Evolutionary conservation across 2,797 vertebrate species (phyloP), one percentile per base, ranked within the genome.

Genomic region (Aulostomus chinensis): DNA sequence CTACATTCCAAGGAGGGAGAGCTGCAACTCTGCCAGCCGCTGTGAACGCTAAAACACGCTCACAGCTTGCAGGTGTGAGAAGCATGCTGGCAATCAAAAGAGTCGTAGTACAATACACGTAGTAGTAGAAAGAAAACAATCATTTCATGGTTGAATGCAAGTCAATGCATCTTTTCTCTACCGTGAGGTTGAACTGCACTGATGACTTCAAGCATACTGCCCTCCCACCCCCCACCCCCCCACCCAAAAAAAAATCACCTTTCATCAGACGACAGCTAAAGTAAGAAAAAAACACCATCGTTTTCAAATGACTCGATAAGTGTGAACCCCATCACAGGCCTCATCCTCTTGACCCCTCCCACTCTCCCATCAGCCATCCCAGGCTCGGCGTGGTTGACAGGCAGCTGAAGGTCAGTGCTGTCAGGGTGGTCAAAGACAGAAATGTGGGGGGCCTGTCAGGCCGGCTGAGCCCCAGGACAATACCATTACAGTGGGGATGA

Each of bases 401-500:
- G 71, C 79, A 76, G 80, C 76, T 83, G 83, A 88, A 71, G 81
- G 58, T 76, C 73, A 62, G 58, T 10, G 58, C 77, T 82, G 77
- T 79, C 76, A 83, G 76, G 68, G 80, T 81, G 68, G 84, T 81
- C 72, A 78, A 66, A 73, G 81, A 50, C 77, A 75, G 80, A 43
- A 63, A 68, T 22, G 55, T 78, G 82, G 80, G 75, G 79, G 83
- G 71, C 67, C 82, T 60, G 78, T 71, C 21, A 29, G 25, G 80
- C 76, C 52, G 66, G 74, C 62, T 74, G 66, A 87, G 38, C 51
- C 6, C 36, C 70, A 80, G 88, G 85, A 83, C 87, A 91, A 78
- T 80, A 70, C 72, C 83, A 89, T 84, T 88, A 90, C 88, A 86
- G 80, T 86, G 76, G 79, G 74, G 73, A 84, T 80, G 81, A 83